Conservation (phyloP, 2,797 vertebrate genomes). For the Halcyon chelicuti region DNA sequence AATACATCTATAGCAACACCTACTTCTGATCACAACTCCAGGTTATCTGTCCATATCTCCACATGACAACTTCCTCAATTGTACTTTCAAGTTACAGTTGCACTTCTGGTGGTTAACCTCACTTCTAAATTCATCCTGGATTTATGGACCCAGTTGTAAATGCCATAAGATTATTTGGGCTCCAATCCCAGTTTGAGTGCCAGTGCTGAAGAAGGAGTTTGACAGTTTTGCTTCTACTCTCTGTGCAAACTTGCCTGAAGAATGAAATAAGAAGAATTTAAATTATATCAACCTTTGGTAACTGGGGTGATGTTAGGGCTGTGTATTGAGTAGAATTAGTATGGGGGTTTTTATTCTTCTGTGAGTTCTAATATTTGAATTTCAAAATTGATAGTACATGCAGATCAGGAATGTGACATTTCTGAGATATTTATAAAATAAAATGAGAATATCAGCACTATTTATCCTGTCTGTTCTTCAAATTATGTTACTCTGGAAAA, state of each 20-base stretch:
- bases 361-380: background rate
- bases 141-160: background rate
- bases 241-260: background rate
- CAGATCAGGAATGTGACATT: background rate
- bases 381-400: background rate
- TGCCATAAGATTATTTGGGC: background rate
- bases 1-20: background rate
- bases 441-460: background rate
- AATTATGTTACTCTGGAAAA: background rate
- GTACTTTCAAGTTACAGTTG: background rate
- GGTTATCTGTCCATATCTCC: background rate
- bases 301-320: background rate
- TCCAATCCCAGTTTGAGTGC: background rate
- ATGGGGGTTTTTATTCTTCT: background rate
- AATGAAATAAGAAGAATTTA: background rate
- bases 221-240: background rate
- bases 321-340: background rate
- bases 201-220: background rate
- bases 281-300: background rate
- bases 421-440: constrained; percentile 31
- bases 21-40: background rate
- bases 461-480: background rate
- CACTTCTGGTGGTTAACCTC: background rate
- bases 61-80: background rate
- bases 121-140: background rate